Evolutionary conservation across 2,888 invertebrate genomes (phyloP).

Genomic region (Drosophila buzzatii): DNA sequence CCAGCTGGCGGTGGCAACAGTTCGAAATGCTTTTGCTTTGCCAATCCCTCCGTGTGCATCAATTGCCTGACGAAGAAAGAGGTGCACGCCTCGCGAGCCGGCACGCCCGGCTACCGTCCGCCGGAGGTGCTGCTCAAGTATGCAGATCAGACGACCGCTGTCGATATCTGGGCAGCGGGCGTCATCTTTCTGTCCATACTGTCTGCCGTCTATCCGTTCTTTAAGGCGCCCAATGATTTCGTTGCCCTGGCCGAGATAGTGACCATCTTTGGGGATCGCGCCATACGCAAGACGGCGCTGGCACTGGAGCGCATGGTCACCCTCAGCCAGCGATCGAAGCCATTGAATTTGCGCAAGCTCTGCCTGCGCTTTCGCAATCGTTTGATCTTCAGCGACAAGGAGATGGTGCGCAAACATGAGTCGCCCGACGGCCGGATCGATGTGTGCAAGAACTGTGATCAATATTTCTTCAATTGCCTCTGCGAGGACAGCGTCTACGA

Average conservation of each 20-base stretch:
- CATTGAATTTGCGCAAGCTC: slow-evolving; percentile 86
- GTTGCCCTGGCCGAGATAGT: slow-evolving; percentile 93
- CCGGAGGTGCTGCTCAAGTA: slow-evolving; percentile 94
- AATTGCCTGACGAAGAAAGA: slow-evolving; percentile 88
- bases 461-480: slow-evolving; percentile 84
- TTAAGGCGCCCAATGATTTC: slow-evolving; percentile 92
- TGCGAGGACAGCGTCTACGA: slow-evolving; percentile 81
- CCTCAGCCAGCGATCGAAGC: slow-evolving; percentile 86
- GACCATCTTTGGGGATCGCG: slow-evolving; percentile 90
- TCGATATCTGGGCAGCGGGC: slow-evolving; percentile 96
- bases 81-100: slow-evolving; percentile 92
- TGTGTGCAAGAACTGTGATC: slow-evolving; percentile 84
- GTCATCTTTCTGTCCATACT: slow-evolving; percentile 92
- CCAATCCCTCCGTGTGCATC: slow-evolving; percentile 89
- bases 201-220: slow-evolving; percentile 93
- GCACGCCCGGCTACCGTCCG: slow-evolving; percentile 95
- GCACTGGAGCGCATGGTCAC: slow-evolving; percentile 88
- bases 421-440: slow-evolving; percentile 75
- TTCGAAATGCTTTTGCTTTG: slow-evolving; percentile 89
- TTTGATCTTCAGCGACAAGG: slow-evolving; percentile 77
- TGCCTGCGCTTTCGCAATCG: slow-evolving; percentile 85
- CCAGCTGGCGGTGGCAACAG: slow-evolving; percentile 41
- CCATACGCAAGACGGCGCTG: slow-evolving; percentile 89
- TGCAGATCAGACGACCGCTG: slow-evolving; percentile 92
- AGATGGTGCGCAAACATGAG: slow-evolving; percentile 76